Conservation (phyloP, 1,140 invertebrate genomes). For the Brachionus koreanus region DNA sequence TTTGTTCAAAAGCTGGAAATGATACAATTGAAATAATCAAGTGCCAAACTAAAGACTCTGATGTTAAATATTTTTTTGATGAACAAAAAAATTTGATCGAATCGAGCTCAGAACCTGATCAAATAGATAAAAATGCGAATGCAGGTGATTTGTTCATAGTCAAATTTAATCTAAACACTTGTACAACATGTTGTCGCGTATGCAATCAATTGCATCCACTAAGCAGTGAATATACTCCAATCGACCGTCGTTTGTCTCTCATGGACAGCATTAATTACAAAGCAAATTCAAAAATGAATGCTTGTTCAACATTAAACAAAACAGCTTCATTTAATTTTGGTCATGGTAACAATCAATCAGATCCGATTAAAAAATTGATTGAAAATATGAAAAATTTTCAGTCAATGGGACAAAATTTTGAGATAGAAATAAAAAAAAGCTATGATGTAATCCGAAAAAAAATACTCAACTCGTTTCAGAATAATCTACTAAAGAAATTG, state of each 20-base stretch:
- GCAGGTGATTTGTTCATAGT: neutral
- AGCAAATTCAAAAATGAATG: neutral
- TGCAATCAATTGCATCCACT: neutral
- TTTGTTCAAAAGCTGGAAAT: neutral
- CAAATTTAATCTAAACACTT: neutral
- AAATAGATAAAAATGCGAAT: neutral
- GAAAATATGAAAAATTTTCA: slow-evolving; percentile 2
- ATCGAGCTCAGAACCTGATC: neutral
- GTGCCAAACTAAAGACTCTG: neutral
- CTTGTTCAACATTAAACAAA: neutral
- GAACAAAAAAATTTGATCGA: neutral
- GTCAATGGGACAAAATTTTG: neutral
- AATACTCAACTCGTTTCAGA: neutral
- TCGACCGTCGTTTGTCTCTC: neutral
- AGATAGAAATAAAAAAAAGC: neutral
- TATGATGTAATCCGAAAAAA: neutral
- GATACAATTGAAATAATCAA: neutral
- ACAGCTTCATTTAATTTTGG: slow-evolving; percentile 19
- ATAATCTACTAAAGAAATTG: neutral
- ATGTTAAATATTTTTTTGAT: neutral
- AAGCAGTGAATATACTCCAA: neutral
- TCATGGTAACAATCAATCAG: neutral
- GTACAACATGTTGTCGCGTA: neutral
- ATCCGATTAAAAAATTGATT: slow-evolving; percentile 19
- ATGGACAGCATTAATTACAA: slow-evolving; percentile 4